Evolutionary conservation across 1,140 invertebrate genomes (phyloP).

Genomic region (Eriocheir sinensis): DNA sequence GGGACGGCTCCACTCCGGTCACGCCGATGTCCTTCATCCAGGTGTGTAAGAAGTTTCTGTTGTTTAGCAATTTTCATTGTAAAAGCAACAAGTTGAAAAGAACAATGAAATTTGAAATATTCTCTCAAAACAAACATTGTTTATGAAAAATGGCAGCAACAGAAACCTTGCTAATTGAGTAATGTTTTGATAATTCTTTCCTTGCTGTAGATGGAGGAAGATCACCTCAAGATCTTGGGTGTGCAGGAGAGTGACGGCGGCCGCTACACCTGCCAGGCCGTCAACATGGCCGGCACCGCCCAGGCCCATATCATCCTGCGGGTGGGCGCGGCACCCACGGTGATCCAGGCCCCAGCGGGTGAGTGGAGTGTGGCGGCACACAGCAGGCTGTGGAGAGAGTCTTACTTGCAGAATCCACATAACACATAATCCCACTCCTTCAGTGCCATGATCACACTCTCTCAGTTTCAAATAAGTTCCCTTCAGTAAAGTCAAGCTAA

Average conservation of each 20-base stretch:
- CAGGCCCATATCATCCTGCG: constrained; percentile 83
- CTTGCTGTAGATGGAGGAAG: constrained; percentile 78
- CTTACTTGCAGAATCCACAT: not conserved
- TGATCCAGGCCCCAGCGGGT: constrained; percentile 67
- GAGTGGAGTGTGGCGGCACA: not conserved
- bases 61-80: not conserved
- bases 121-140: too few relatives aligned
- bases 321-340: constrained; percentile 65
- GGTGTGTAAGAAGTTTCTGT: not conserved
- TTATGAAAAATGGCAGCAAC: not conserved
- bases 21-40: constrained; percentile 71
- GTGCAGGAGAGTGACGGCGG: constrained; percentile 82
- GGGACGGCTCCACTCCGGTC: constrained; percentile 74
- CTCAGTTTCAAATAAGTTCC: too few relatives aligned
- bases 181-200: not conserved
- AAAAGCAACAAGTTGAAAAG: not conserved
- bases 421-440: too few relatives aligned
- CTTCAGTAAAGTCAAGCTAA: too few relatives aligned
- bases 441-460: too few relatives aligned
- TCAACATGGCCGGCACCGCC: constrained; percentile 80
- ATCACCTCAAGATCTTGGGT: constrained; percentile 81
- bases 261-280: constrained; percentile 83
- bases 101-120: not conserved
- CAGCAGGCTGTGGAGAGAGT: not conserved
- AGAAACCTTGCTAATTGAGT: not conserved